phyloP scores from a whole-genome alignment of 2,113 vertebrate species.

The Nycticorax nycticorax region DNA sequence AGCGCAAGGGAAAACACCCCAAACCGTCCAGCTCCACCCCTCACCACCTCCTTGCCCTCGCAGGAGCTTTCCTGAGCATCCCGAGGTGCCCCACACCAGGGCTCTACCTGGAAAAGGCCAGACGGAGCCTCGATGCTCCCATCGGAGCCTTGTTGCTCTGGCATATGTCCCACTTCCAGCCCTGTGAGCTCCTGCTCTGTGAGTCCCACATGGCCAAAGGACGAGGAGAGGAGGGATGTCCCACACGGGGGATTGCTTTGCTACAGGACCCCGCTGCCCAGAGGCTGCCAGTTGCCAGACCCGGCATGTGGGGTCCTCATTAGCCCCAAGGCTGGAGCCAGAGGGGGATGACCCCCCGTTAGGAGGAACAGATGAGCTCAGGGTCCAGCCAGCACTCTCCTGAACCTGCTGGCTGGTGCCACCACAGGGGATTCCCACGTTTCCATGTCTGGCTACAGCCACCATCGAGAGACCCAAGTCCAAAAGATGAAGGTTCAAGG shows the following conservation, averaged over 20 bases:
- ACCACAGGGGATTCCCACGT: background rate
- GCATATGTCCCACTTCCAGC: background rate
- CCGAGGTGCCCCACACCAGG: accelerated
- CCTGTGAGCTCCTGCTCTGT: background rate
- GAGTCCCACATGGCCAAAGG: background rate
- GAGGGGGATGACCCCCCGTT: background rate
- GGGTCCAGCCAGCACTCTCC: background rate
- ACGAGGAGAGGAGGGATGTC: background rate
- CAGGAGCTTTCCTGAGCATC: background rate
- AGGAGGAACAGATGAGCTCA: background rate
- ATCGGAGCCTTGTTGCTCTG: background rate
- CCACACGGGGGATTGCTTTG: accelerated
- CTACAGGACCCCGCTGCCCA: background rate
- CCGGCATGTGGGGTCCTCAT: accelerated
- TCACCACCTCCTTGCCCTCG: background rate
- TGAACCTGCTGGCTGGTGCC: background rate
- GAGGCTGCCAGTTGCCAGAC: background rate
- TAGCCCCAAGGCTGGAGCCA: background rate
- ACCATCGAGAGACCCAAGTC: background rate
- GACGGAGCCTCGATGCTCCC: accelerated
- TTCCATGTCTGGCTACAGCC: background rate
- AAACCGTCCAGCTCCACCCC: background rate
- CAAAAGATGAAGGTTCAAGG: background rate
- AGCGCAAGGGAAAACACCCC: background rate
- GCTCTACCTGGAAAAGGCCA: background rate